phyloP scores from a whole-genome alignment of 1,140 invertebrate genomes.

The Argopecten irradians region DNA sequence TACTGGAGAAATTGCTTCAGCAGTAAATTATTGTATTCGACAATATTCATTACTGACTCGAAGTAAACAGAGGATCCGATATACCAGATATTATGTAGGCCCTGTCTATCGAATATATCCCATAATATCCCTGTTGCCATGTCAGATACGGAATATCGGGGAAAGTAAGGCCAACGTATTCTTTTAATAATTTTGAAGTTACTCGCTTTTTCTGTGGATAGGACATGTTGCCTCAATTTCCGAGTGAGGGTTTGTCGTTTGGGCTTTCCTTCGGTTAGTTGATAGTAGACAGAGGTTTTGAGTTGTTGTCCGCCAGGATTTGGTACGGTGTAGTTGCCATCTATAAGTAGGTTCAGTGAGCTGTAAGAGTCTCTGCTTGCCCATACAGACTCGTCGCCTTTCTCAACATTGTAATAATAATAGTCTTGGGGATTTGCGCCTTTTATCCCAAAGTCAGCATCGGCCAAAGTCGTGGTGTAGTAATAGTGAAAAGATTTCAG shows the following conservation, averaged over 20 bases:
- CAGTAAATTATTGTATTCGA: slow-evolving; percentile 42
- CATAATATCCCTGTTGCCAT: slow-evolving; percentile 22
- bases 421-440: not conserved
- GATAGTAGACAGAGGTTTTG: slow-evolving; percentile 29
- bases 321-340: not conserved
- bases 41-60: slow-evolving; percentile 30
- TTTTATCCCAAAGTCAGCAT: not conserved
- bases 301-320: not conserved
- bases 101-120: slow-evolving; percentile 44
- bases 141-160: not conserved
- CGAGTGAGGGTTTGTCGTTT: not conserved
- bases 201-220: not conserved
- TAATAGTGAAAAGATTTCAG: not conserved
- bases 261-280: slow-evolving; percentile 4
- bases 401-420: not conserved
- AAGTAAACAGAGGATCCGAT: slow-evolving; percentile 41
- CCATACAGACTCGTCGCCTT: not conserved
- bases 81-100: slow-evolving; percentile 32
- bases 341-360: not conserved
- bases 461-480: slow-evolving; percentile 2
- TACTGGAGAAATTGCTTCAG: not conserved
- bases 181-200: slow-evolving; percentile 20
- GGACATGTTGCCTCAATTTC: not conserved
- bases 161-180: slow-evolving; percentile 32
- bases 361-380: not conserved